Evolutionary conservation across 1,140 invertebrate genomes (phyloP), one percentile per base, ranked within the genome.

Genomic region (Drosophila athabasca): DNA sequence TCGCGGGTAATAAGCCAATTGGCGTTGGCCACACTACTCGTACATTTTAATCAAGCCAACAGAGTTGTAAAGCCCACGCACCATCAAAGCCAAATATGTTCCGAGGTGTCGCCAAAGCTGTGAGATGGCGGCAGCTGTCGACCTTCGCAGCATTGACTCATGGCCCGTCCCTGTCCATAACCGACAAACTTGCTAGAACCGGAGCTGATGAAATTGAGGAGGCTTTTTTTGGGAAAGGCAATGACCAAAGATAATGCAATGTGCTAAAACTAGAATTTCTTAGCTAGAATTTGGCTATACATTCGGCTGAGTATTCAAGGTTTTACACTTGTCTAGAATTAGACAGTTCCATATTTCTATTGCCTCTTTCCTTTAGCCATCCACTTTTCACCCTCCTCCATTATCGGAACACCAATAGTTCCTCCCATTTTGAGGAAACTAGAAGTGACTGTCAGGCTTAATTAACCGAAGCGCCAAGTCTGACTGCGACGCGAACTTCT

Each of bases 1-100:
- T 83, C 77, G 79, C 79, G 62, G 80, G 76, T 85, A 84, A 85
- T 85, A 77, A 85, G 81, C 81, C 77, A 85, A 85, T 85, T 85
- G 83, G 82, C 74, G 79, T 88, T 74, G 64, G 74, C 79, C 74
- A 78, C 67, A 78, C 62, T 79, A 11, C 35, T 39, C 35, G 35
- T 39, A 70, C 68, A 77, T 73, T 80, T 80, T 81, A 85, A 85
- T 85, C 80, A 87, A 85, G 68, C 73, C 73, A 71, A 62, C 68
- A 48, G 55, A 64, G 69, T 52, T 64, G 65, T 75, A 64, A 76
- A 78, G 73, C 82, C 82, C 85, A 87, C 82, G 79, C 82, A 82
- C 61, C 50, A 65, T 69, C 85, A 82, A 88, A 85, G 78, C 82
- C 83, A 79, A 87, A 82, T 64, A 87, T 61, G 76, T 75, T 85